Base-by-base conservation (phyloP, 2,888 invertebrate species). In the Leptarthrus brevirostris region DNA sequence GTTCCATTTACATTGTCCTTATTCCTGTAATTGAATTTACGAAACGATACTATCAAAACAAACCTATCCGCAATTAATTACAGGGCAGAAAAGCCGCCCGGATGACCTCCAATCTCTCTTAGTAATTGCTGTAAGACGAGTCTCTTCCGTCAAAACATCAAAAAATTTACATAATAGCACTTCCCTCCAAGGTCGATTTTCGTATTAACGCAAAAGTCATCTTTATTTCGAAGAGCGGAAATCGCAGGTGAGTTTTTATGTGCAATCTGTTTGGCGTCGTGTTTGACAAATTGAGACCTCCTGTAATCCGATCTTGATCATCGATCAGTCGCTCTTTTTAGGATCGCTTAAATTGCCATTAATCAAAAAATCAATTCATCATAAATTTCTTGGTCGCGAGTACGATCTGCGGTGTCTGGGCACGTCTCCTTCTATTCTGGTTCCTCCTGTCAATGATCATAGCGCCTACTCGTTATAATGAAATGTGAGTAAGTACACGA, bases 201-300 rank as follows among this genome's bases (percentile, higher is more conserved):
- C 30, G 8, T 30, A n/a, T 30, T 5, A 30, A 40, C 40, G 40
- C n/a, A n/a, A 40, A 1, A 40, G 12, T 2, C 8, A n/a, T 40
- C 40, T 40, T 40, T 40, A 40, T 12, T 12, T 1, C 8, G 12
- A 12, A n/a, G 18, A 16, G 6, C 18, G 49, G 18, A 54, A 54
- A 24, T 14, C 14, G 54, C 24, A 26, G 26, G 54, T 30, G 30
- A 26, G 54, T 26, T 30, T 8, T 40, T n/a, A 12, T 20, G 12
- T 5, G 52, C 52, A 6, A 22, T 2, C 6, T 20, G 18, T 52
- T 20, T 12, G 5, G 8, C 22, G 26, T 5, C 26, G 54, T 30
- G 30, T 18, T 54, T 54, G 54, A 54, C 54, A 54, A 54, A 54
- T 54, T 54, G 26, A 54, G 24, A 54, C 30, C 54, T 54, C 30